Base-by-base conservation (phyloP, 2,797 vertebrate species). In the Cossypha caffra region DNA sequence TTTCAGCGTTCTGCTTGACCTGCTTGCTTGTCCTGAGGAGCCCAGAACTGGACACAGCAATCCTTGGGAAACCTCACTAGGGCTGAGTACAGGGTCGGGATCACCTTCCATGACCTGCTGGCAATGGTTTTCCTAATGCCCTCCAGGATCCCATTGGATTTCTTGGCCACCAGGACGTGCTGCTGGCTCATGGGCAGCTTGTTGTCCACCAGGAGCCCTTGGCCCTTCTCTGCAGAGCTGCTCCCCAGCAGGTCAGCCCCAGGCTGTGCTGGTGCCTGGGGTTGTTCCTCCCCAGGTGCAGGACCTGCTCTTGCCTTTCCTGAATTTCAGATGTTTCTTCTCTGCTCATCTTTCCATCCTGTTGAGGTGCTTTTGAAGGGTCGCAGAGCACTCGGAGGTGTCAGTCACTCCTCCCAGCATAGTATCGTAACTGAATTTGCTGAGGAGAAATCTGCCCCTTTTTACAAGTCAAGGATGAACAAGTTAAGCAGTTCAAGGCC, bases 111-210 rank as follows among this genome's bases (percentile, higher is more conserved):
- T 3, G 3, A 38, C 6, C 28, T 64, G 28, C 18, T 55, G 26
- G 6, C 37, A 37, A 0, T 71, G 19, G 4, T 33, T 1, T 28
- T 72, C n/a, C n/a, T 38, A 12, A 14, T 58, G 28, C 4, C 5
- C 18, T 4, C 26, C n/a, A 20, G 43, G 23, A 35, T 55, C 12
- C n/a, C 35, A 28, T 10, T 0, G 31, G 42, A 13, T 2, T 86
- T 11, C 57, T 19, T 79, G 37, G 16, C 19, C 42, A 42, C 10
- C 6, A 48, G 42, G 57, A 21, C 66, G 24, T 8, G 0, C 64
- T 55, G 28, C 58, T 43, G 84, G 42, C 42, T 63, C 50, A 42
- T 13, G 57, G 57, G 11, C 57, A 71, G 21, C 26, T 63, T n/a
- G 19, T 19, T 86, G 31, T 50, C 5, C 26, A 28, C 21, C 35